Conservation (phyloP, 2,888 invertebrate species). For the Bombylius major region DNA sequence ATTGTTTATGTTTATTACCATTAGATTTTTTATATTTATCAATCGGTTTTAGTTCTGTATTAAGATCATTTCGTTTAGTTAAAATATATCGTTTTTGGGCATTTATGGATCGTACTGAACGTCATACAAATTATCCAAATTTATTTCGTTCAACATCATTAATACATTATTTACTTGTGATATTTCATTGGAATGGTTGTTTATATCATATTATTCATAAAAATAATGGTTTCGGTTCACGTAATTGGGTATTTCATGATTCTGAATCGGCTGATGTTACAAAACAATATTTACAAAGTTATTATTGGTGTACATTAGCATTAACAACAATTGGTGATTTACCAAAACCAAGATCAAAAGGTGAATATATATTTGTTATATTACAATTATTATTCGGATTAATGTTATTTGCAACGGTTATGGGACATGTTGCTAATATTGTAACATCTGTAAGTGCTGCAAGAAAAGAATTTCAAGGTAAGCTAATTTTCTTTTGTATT, state of each 20-base stretch:
- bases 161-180: slow-evolving; percentile 92
- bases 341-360: slow-evolving; percentile 82
- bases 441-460: slow-evolving; percentile 95
- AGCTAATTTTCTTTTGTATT: slow-evolving; percentile 17
- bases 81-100: slow-evolving; percentile 98
- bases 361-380: slow-evolving; percentile 92
- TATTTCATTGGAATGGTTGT: slow-evolving; percentile 99
- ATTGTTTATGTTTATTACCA: slow-evolving; percentile 94
- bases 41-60: slow-evolving; percentile 91
- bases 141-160: slow-evolving; percentile 83
- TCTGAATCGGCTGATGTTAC: slow-evolving; percentile 78
- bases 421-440: slow-evolving; percentile 96
- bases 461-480: slow-evolving; percentile 96
- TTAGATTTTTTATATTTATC: slow-evolving; percentile 96
- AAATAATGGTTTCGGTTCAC: slow-evolving; percentile 88
- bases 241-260: slow-evolving; percentile 83
- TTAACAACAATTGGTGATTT: slow-evolving; percentile 90
- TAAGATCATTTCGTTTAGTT: slow-evolving; percentile 89
- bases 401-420: slow-evolving; percentile 87
- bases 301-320: slow-evolving; percentile 96
- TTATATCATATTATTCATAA: slow-evolving; percentile 94
- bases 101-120: slow-evolving; percentile 95
- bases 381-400: slow-evolving; percentile 87
- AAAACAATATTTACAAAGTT: slow-evolving; percentile 92
- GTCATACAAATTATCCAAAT: slow-evolving; percentile 98